A percentile compares a stretch with the other conserved stretches of the same genome.
Evolutionary conservation across 2,888 invertebrate genomes (phyloP).

Genomic region (Apotomis betuletana): DNA sequence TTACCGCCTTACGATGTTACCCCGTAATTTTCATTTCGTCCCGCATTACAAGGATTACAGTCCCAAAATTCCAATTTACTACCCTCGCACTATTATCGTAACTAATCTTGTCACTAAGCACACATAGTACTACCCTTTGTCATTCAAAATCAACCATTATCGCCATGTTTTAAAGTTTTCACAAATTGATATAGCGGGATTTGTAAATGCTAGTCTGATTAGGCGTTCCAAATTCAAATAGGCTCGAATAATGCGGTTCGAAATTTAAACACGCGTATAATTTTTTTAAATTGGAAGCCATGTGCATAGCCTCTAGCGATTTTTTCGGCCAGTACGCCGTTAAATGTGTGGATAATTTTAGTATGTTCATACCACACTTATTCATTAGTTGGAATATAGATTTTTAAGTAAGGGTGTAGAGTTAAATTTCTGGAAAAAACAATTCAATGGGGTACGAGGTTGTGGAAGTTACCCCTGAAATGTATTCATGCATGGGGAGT

Average conservation of each 20-base stretch:
- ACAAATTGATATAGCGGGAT: neutral
- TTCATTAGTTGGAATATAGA: neutral
- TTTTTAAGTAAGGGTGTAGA: neutral
- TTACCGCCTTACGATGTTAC: slow-evolving; percentile 42
- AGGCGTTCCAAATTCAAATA: slow-evolving; percentile 65
- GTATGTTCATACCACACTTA: neutral
- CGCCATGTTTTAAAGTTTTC: neutral
- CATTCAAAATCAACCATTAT: neutral
- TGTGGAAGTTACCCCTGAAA: neutral
- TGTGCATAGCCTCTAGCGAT: slow-evolving; percentile 72
- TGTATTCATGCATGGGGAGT: slow-evolving; percentile 69
- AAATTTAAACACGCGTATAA: slow-evolving; percentile 78
- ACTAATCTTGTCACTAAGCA: slow-evolving; percentile 49
- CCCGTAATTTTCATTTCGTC: slow-evolving; percentile 68
- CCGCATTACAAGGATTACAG: slow-evolving; percentile 65
- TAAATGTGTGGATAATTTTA: slow-evolving; percentile 58
- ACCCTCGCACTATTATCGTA: slow-evolving; percentile 67
- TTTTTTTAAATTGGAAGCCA: slow-evolving; percentile 73
- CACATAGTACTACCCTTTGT: neutral
- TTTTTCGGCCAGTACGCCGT: slow-evolving; percentile 53
- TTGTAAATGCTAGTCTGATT: slow-evolving; percentile 74
- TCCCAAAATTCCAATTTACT: slow-evolving; percentile 61
- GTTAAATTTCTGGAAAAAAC: neutral
- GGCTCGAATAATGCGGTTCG: slow-evolving; percentile 68
- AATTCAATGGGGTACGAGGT: neutral